Percentiles rank a stretch among this genome's conserved stretches.
Conservation (phyloP, 2,888 invertebrate species). For the Amiota communis region DNA sequence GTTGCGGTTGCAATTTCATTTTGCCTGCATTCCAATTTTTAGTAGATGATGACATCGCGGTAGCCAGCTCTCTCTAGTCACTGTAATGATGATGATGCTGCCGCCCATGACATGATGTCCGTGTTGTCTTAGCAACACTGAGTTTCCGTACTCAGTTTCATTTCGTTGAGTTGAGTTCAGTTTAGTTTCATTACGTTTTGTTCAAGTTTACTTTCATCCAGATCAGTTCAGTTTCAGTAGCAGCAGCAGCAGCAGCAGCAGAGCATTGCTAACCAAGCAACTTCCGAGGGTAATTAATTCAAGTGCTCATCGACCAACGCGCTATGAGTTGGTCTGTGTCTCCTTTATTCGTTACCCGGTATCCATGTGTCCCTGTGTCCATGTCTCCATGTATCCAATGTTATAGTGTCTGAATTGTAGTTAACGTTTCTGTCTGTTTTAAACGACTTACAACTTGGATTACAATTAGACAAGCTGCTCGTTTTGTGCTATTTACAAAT, state of each 20-base stretch:
- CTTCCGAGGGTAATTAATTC: constrained; percentile 72
- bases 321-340: background rate
- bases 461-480: constrained; percentile 73
- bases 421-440: constrained; percentile 65
- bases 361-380: constrained; percentile 34
- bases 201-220: background rate
- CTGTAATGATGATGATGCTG: constrained; percentile 9
- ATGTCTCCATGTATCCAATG: constrained; percentile 14
- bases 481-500: constrained; percentile 64
- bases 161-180: constrained; percentile 33
- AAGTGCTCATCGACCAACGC: constrained; percentile 66
- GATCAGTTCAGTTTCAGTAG: constrained; percentile 1
- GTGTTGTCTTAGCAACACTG: constrained; percentile 38
- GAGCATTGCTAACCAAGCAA: constrained; percentile 62
- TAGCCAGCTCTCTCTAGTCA: background rate
- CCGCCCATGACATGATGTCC: constrained; percentile 29
- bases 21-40: constrained; percentile 50
- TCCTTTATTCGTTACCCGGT: constrained; percentile 19
- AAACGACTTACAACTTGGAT: constrained; percentile 73
- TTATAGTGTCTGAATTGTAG: background rate
- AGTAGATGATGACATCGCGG: constrained; percentile 6
- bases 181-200: too few species aligned
- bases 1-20: constrained; percentile 64
- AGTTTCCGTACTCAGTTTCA: constrained; percentile 61
- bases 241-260: constrained; percentile 33